These are phyloP conservation scores for Polyommatus iphigenia DNA, from an alignment of 2,888 invertebrate genomes.

Conservation along the genomic window DNA sequence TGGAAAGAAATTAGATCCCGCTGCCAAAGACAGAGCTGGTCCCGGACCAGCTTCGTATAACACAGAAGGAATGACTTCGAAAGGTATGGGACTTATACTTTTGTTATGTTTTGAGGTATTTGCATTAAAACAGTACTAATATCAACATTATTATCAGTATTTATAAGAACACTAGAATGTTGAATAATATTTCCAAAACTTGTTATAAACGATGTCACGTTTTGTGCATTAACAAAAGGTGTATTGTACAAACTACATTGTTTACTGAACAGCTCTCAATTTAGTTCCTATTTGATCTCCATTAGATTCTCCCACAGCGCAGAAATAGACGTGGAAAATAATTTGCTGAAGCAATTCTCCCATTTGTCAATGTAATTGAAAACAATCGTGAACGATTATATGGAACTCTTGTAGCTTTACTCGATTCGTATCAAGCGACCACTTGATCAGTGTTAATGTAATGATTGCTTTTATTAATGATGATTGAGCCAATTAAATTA, in stretches of 20 bases:
- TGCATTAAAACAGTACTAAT: background rate
- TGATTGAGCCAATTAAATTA: background rate
- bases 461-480: slow-evolving; percentile 5
- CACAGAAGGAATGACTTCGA: slow-evolving; percentile 90
- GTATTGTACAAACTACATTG: background rate
- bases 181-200: background rate
- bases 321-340: background rate
- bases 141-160: background rate
- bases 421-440: background rate
- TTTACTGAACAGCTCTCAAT: background rate
- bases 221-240: background rate
- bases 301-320: background rate
- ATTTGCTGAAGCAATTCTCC: background rate
- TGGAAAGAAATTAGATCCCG: slow-evolving; percentile 83
- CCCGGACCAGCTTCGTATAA: slow-evolving; percentile 96
- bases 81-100: slow-evolving; percentile 76
- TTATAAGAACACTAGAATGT: background rate
- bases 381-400: background rate
- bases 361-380: slow-evolving; percentile 1
- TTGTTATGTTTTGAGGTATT: background rate
- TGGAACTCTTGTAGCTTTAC: background rate
- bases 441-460: background rate
- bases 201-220: background rate
- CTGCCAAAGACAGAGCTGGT: slow-evolving; percentile 81
- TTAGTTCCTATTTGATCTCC: background rate